Conservation (phyloP, 2,797 vertebrate species). For the Malurus leucopterus region DNA sequence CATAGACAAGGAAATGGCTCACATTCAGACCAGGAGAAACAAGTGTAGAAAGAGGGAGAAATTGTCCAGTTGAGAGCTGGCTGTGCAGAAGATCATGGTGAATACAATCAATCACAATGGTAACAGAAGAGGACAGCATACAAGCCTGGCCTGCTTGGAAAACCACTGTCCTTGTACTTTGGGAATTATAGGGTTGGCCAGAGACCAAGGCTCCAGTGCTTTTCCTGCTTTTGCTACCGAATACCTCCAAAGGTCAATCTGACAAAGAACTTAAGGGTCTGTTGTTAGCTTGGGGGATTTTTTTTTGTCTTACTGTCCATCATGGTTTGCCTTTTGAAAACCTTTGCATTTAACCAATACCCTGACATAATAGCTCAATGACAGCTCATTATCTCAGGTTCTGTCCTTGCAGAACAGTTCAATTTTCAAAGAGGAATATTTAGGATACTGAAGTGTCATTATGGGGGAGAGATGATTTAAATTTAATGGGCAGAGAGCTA, state of each 20-base stretch:
- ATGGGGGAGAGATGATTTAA: not conserved
- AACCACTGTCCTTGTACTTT: not conserved
- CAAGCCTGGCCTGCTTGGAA: not conserved
- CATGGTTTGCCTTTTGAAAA: not conserved
- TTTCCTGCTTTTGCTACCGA: not conserved
- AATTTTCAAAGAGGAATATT: not conserved
- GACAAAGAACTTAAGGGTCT: not conserved
- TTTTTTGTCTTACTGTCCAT: not conserved
- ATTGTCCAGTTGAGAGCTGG: not conserved
- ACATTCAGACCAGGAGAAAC: not conserved
- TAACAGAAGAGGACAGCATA: not conserved
- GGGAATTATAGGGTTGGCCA: not conserved
- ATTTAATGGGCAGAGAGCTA: not conserved
- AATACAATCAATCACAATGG: not conserved
- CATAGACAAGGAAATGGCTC: not conserved
- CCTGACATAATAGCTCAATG: not conserved
- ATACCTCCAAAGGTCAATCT: not conserved
- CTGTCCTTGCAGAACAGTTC: not conserved
- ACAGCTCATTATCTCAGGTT: not conserved
- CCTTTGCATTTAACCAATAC: not conserved
- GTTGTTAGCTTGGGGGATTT: rapidly evolving
- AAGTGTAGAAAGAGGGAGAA: not conserved
- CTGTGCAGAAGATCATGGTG: not conserved
- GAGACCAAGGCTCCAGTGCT: not conserved
- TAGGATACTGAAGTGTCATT: not conserved